Conservation (phyloP, 2,888 invertebrate species). For the Spilarctia lutea region DNA sequence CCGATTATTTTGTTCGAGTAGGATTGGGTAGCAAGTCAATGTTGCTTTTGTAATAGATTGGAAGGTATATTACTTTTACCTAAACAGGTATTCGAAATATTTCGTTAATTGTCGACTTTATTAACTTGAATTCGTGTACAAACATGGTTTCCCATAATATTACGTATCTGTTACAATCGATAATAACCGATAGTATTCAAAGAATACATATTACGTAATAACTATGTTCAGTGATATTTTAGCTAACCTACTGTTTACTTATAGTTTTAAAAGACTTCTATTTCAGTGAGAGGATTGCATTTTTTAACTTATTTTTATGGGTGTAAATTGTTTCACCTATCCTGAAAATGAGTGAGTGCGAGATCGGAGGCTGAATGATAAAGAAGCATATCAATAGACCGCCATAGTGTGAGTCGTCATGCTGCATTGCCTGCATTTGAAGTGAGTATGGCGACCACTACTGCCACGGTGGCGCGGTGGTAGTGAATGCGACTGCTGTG, state of each 20-base stretch:
- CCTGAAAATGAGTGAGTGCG: not conserved
- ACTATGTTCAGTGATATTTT: not conserved
- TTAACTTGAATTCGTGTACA: not conserved
- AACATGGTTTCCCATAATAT: not conserved
- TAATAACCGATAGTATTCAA: slow-evolving; percentile 1
- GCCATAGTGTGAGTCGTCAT: no score
- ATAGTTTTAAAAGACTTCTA: not conserved
- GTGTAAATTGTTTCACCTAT: not conserved
- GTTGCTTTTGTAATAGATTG: not conserved
- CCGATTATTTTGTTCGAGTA: not conserved
- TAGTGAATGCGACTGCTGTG: no score
- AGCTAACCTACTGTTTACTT: not conserved
- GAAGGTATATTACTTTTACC: not conserved
- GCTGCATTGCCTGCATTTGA: no score
- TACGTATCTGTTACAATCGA: slow-evolving; percentile 12
- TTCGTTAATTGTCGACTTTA: not conserved
- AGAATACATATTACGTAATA: not conserved
- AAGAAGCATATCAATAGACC: no score
- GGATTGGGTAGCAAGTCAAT: no score
- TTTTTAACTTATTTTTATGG: no score
- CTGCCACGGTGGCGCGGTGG: no score
- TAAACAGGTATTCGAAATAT: slow-evolving; percentile 20
- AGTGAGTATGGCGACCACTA: no score
- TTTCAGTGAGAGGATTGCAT: not conserved
- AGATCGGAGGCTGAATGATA: no score